Base-by-base conservation (phyloP, 2,797 vertebrate species). In the Phataginus tetradactyla region DNA sequence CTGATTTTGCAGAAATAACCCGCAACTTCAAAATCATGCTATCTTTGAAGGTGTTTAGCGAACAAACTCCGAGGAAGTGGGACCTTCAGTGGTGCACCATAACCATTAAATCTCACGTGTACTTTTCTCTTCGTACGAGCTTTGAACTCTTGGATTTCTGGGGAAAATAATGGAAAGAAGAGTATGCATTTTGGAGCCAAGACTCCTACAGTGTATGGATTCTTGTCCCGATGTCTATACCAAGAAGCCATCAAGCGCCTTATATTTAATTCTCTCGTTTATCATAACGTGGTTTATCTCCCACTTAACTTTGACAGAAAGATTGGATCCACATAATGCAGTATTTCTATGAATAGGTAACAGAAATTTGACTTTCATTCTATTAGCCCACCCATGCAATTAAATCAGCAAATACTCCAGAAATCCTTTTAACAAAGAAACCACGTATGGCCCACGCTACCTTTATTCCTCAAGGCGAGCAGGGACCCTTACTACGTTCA, bases 251-350 rank as follows among this genome's bases (percentile, higher is more conserved):
- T 14, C 12, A 32, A 32, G 4, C 18, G 57, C 1, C 21, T 34
- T 25, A 0, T 27, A 2, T 61, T 84, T n/a, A 39, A 21, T 84
- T 34, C 18, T 78, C 53, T 59, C 21, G 4, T 42, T 53, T 63
- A 53, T 5, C 7, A 0, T 15, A n/a, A 39, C 4, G 0, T 12
- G 42, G 7, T 29, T 17, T 21, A 21, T 49, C 0, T 5, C 15
- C 14, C 8, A 1, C 29, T 45, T 39, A 27, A 39, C 11, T 5
- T 4, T 7, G 20, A 61, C 25, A 34, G 39, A 77, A 51, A 17
- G 15, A 10, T 37, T 15, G 27, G 15, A 32, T 6, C 1, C 32
- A 2, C 18, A 10, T 17, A 5, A 49, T 17, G 15, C 20, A 20
- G 2, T 25, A 37, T 45, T 45, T 77, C 69, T 27, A 2, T 7